Percentiles rank a stretch among this genome's conserved stretches.
Evolutionary conservation across 2,888 invertebrate genomes (phyloP).

Genomic region (Ormyrus rosae): DNA sequence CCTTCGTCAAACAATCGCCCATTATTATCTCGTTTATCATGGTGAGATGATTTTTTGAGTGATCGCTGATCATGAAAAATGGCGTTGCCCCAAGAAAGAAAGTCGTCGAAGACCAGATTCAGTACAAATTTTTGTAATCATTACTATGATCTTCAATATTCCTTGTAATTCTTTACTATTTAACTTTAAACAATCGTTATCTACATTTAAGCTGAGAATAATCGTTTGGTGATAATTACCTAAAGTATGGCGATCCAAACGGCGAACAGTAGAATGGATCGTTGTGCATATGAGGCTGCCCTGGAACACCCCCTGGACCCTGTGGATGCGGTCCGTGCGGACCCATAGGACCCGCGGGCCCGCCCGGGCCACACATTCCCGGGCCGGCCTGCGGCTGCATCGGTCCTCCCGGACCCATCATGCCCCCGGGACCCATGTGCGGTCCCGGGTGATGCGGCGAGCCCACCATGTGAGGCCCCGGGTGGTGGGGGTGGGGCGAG

Average conservation of each 20-base stretch:
- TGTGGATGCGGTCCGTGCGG: conserved; percentile 66
- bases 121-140: too few relatives aligned
- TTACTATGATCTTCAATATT: too few relatives aligned
- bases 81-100: too few relatives aligned
- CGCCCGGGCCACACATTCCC: conserved; percentile 71
- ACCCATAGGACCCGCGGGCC: conserved; percentile 72
- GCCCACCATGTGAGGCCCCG: conserved; percentile 73
- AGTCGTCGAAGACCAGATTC: too few relatives aligned
- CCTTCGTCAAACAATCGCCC: not conserved
- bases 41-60: not conserved
- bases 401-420: conserved; percentile 65
- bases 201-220: too few relatives aligned
- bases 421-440: conserved; percentile 71
- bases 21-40: conserved; percentile 12
- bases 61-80: conserved; percentile 16
- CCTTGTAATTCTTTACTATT: too few relatives aligned
- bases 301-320: conserved; percentile 71
- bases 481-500: conserved; percentile 73
- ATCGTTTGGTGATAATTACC: conserved; percentile 71
- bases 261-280: conserved; percentile 80
- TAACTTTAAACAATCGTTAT: too few relatives aligned
- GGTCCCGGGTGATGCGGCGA: conserved; percentile 73
- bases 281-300: conserved; percentile 77
- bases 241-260: conserved; percentile 79
- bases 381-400: conserved; percentile 73